Base-by-base conservation (phyloP, 2,888 invertebrate genomes). In the Caenorhabditis sp. region DNA sequence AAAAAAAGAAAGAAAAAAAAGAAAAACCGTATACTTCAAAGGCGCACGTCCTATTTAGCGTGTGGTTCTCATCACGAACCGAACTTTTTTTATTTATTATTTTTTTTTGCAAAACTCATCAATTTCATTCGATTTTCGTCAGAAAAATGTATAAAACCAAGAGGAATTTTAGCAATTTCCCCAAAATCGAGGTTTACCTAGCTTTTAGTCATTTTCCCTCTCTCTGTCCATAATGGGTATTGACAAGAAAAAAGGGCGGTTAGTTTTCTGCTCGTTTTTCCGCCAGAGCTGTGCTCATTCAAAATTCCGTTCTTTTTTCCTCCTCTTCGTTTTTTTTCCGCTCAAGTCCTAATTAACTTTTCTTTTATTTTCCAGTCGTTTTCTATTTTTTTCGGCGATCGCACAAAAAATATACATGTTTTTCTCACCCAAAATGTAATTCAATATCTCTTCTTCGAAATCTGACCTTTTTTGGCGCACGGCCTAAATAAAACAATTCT, bases 251-350 rank as follows among this genome's bases (percentile, higher is more conserved):
- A 43, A 43, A 36, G 5, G 36, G 5, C 36, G 43, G 17, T 17
- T 43, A 31, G 31, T 43, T 43, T 43, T 43, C 17, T 17, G 5
- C 14, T 43, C 14, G 6, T 43, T 43, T 43, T 43, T 43, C 17
- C 43, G 43, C 43, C 43, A 43, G 43, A 43, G 43, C 43, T 43
- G n/a, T n/a, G 43, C 43, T 43, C 43, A 43, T 43, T 43, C 43
- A 3, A 43, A 43, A 43, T 43, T 43, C 43, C 43, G 43, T 43
- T 43, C 43, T 43, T 43, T 43, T 43, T 43, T 14, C 8, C 17
- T 17, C 43, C 43, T 43, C 3, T 17, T 43, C 14, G 6, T 43
- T 17, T 10, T 17, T 43, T 43, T 43, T 14, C 14, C 17, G 14
- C 43, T 43, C 43, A 43, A 43, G 43, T 43, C 43, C 43, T 43